Percentiles rank a stretch among this genome's conserved stretches.
Conservation (phyloP, 2,888 invertebrate genomes). For the Mechanitis mazaeus region DNA sequence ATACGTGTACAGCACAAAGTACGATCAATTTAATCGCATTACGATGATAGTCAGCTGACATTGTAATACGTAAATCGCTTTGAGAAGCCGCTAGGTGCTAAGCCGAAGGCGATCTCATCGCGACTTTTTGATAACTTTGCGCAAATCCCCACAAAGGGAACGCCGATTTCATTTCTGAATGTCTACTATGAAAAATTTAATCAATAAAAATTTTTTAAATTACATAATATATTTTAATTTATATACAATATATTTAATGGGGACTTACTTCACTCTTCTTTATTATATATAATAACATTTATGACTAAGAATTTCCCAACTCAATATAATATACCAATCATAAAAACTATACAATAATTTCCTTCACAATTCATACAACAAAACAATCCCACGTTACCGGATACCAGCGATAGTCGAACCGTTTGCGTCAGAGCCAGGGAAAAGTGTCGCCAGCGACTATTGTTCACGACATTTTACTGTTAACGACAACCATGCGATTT, state of each 20-base stretch:
- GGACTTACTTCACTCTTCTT: no score
- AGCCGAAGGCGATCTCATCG: conserved; percentile 21
- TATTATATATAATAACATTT: no score
- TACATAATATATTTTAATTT: no score
- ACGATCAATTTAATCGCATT: background rate
- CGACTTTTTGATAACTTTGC: conserved; percentile 25
- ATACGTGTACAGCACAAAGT: background rate
- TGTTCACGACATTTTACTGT: background rate
- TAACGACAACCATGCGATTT: background rate
- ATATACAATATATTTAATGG: no score
- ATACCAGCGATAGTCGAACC: conserved; percentile 1
- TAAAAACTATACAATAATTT: background rate
- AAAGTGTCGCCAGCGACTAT: conserved; percentile 1
- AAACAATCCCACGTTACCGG: conserved; percentile 5
- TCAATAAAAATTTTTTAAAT: no score
- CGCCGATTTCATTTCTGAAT: conserved; percentile 13
- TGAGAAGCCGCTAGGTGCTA: conserved; percentile 16
- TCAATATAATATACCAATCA: background rate
- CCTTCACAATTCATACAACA: conserved; percentile 2
- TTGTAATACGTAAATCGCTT: conserved; percentile 12
- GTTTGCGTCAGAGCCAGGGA: conserved; percentile 2
- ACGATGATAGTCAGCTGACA: background rate
- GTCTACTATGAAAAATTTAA: no score
- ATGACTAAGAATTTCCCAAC: background rate
- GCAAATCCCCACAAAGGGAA: conserved; percentile 21